Evolutionary conservation across 1,140 invertebrate species (phyloP).

Genomic region (Telenomus remus): DNA sequence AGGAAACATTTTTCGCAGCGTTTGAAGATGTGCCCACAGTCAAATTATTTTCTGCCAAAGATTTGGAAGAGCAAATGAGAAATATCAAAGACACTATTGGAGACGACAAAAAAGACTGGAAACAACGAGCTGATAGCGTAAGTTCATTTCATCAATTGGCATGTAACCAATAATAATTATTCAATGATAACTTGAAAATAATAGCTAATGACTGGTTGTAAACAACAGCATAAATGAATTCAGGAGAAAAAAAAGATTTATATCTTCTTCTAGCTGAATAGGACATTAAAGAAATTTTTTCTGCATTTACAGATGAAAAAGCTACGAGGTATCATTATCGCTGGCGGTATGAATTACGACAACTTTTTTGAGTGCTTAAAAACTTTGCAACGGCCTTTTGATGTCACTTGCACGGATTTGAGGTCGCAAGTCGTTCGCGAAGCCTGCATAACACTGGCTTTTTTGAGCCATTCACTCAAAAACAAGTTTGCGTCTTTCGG

Average conservation of each 20-base stretch:
- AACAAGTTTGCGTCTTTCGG: slow-evolving; percentile 91
- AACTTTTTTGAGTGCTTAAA: slow-evolving; percentile 89
- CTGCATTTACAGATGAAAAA: slow-evolving; percentile 83
- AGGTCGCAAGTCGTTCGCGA: slow-evolving; percentile 94
- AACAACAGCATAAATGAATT: too few species aligned
- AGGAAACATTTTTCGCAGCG: slow-evolving; percentile 88
- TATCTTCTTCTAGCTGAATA: too few species aligned
- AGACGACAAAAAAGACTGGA: slow-evolving; percentile 92
- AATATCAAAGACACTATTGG: slow-evolving; percentile 85
- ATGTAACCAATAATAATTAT: slow-evolving; percentile 5
- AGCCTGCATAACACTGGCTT: slow-evolving; percentile 95
- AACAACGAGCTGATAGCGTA: slow-evolving; percentile 91
- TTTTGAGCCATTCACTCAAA: slow-evolving; percentile 88
- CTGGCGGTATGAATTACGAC: slow-evolving; percentile 86
- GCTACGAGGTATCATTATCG: slow-evolving; percentile 86
- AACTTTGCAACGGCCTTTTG: slow-evolving; percentile 86
- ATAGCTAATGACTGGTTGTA: not conserved
- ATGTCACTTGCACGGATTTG: slow-evolving; percentile 91
- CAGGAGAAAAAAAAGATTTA: too few species aligned
- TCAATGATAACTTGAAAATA: not conserved
- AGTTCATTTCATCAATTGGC: slow-evolving; percentile 65
- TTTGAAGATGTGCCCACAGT: slow-evolving; percentile 90
- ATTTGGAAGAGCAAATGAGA: slow-evolving; percentile 89
- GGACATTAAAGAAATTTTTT: not conserved
- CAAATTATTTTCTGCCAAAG: slow-evolving; percentile 88